Evolutionary conservation across 2,888 invertebrate genomes (phyloP), one percentile per base, ranked within the genome.

Genomic region (Lissocephala sabroskyi): DNA sequence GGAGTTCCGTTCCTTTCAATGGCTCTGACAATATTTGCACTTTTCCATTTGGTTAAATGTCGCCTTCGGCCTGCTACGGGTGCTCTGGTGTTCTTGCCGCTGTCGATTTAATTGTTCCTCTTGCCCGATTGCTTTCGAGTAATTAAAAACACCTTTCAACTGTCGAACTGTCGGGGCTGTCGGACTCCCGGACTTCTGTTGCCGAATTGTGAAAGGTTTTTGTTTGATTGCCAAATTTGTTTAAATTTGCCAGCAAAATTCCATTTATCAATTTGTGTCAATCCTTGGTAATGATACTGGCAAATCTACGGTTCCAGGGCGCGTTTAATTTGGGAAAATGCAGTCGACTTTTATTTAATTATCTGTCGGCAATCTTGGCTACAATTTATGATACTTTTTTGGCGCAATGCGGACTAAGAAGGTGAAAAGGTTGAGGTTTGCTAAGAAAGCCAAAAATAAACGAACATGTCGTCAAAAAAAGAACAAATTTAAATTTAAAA

Each of bases 61-160:
- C 59, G 65, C 54, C 57, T 60, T 37, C 42, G 49, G 61, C 50
- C 41, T n/a, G n/a, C 49, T 35, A 41, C 35, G 33, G 40, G 40
- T 36, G 41, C 29, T 42, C 47, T 30, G 52, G 46, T 58, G 43
- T 19, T 32, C 18, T 26, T 3, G 11, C 13, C 32, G 43, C 29
- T 41, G n/a, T 48, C 52, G 54, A 52, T 45, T 56, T 76, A 70
- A 70, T 70, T 70, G 70, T 73, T 60, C 56, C 65, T 53, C 42
- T 9, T 30, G 11, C 16, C 28, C 16, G 33, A 18, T 26, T 14
- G 35, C 41, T 41, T 28, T 52, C 45, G 47, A 65, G 68, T 79
- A 82, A 82, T 81, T 81, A 81, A 80, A 81, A 79, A 78, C 81
- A 81, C 80, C 81, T 80, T 81, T 80, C 59, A 63, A 70, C 65